Conservation (phyloP, 2,888 invertebrate genomes). For the Limnephilus rhombicus region DNA sequence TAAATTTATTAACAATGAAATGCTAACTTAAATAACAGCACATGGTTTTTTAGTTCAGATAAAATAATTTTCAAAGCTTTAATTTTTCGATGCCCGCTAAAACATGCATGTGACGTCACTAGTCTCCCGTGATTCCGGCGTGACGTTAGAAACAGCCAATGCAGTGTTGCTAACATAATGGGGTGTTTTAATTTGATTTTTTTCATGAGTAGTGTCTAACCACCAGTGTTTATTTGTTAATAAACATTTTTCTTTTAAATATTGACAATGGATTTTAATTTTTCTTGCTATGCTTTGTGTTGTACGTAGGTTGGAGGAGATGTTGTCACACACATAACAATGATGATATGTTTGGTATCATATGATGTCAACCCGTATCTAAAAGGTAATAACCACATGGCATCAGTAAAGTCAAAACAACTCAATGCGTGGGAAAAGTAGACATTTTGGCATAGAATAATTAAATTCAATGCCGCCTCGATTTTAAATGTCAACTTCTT, state of each 20-base stretch:
- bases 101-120: too few relatives aligned
- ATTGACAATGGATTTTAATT: neutral
- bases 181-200: too few relatives aligned
- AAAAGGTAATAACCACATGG: neutral
- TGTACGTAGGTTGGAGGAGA: neutral
- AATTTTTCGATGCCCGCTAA: too few relatives aligned
- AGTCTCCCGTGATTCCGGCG: too few relatives aligned
- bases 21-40: too few relatives aligned
- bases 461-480: neutral
- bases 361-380: neutral
- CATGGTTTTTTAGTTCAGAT: too few relatives aligned
- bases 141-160: too few relatives aligned
- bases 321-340: neutral
- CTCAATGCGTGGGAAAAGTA: neutral
- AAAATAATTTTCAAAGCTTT: too few relatives aligned
- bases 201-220: too few relatives aligned
- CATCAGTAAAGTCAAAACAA: neutral
- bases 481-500: neutral
- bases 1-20: too few relatives aligned
- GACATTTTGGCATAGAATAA: neutral
- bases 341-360: neutral
- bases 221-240: neutral
- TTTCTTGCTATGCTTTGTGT: neutral
- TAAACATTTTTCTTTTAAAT: neutral
- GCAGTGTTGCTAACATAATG: too few relatives aligned